Evolutionary conservation across 1,140 invertebrate genomes (phyloP).

Genomic region (Aphaenogaster floridana): DNA sequence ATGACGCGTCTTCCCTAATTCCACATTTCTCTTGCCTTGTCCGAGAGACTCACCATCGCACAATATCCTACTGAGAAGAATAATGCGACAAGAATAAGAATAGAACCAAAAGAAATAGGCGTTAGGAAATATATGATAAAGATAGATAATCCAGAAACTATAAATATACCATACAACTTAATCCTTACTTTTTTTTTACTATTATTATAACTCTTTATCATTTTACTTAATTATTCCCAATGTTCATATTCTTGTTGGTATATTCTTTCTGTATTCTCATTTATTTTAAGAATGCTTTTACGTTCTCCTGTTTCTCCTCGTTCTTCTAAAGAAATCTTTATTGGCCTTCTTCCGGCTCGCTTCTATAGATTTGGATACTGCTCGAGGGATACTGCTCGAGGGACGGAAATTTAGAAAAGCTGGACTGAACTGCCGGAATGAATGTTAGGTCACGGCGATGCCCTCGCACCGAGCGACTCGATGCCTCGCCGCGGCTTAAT

Average conservation of each 20-base stretch:
- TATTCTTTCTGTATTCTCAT: background rate
- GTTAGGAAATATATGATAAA: background rate
- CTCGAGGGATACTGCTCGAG: background rate
- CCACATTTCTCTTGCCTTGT: conserved; percentile 41
- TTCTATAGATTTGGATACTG: background rate
- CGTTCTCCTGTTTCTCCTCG: background rate
- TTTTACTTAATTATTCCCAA: conserved; percentile 13
- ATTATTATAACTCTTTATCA: background rate
- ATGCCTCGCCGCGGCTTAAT: conserved; percentile 79
- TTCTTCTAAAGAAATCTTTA: background rate
- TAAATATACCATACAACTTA: background rate
- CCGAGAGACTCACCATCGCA: background rate
- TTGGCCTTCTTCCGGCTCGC: conserved; percentile 18
- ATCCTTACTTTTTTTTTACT: background rate
- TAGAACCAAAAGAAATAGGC: background rate
- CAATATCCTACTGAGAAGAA: conserved; percentile 35
- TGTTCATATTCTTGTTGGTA: background rate
- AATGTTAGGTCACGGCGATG: conserved; percentile 13
- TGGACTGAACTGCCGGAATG: background rate
- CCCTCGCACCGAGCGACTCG: conserved; percentile 16
- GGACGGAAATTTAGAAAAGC: conserved; percentile 38
- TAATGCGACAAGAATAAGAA: background rate
- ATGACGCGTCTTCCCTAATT: conserved; percentile 65
- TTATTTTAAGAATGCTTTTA: background rate
- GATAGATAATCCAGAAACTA: conserved; percentile 8